A percentile compares a stretch with the other conserved stretches of the same genome.
Evolutionary conservation across 2,113 vertebrate species (phyloP).

Genomic region (Micronisus gabar): DNA sequence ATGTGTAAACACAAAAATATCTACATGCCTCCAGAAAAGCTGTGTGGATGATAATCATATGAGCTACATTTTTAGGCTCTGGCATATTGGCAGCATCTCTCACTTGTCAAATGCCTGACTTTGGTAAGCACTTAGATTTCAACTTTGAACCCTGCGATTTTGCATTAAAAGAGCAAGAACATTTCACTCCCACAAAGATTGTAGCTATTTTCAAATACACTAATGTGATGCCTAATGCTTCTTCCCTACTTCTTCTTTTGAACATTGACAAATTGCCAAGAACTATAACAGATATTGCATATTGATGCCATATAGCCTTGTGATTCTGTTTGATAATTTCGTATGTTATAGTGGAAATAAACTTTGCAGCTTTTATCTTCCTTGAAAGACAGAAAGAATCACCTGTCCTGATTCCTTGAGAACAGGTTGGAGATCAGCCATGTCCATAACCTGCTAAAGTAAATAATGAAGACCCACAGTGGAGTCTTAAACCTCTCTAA

Average conservation of each 20-base stretch:
- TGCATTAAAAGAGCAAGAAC: not conserved
- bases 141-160: not conserved
- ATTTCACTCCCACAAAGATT: not conserved
- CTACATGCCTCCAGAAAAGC: not conserved
- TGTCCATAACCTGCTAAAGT: constrained; percentile 18
- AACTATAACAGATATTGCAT: not conserved
- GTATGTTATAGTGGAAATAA: not conserved
- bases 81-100: not conserved
- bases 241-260: not conserved
- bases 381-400: not conserved
- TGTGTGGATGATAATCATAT: not conserved
- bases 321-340: not conserved
- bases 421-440: constrained; percentile 26
- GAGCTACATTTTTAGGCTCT: not conserved
- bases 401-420: not conserved
- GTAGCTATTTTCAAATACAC: not conserved
- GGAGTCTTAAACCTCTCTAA: constrained; percentile 23
- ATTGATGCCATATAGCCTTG: not conserved
- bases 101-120: not conserved
- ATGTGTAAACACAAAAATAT: not conserved
- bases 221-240: not conserved
- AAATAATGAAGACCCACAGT: constrained; percentile 11
- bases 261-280: not conserved
- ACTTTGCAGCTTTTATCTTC: not conserved
- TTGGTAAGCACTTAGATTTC: not conserved